phyloP scores from a whole-genome alignment of 1,140 invertebrate species.

The Propsilocerus akamusi region DNA sequence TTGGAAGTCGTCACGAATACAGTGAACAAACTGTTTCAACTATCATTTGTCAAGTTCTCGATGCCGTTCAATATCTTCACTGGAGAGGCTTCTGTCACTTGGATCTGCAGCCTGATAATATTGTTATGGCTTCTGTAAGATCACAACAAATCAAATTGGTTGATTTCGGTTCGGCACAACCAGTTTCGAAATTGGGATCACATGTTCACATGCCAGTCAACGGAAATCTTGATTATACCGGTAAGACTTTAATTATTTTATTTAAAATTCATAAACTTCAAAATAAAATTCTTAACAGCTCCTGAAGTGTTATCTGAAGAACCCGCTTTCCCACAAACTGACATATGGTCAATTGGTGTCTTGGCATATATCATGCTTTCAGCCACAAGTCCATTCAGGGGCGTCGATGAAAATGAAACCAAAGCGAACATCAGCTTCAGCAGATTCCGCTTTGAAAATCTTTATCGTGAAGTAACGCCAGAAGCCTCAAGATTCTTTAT shows the following conservation, averaged over 20 bases:
- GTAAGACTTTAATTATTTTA: conserved; percentile 23
- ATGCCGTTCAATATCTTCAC: conserved; percentile 81
- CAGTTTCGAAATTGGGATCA: conserved; percentile 59
- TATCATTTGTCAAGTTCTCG: conserved; percentile 65
- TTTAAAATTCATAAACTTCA: conserved; percentile 2
- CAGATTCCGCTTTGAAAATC: conserved; percentile 81
- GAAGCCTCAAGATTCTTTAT: conserved; percentile 90
- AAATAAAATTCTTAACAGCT: conserved; percentile 32
- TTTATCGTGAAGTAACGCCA: conserved; percentile 86
- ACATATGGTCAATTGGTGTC: conserved; percentile 92
- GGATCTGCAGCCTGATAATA: conserved; percentile 88
- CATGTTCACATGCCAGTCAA: conserved; percentile 32
- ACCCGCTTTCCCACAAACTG: conserved; percentile 69
- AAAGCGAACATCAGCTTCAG: conserved; percentile 83
- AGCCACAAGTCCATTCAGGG: conserved; percentile 82
- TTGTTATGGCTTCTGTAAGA: conserved; percentile 81
- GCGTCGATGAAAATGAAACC: conserved; percentile 64
- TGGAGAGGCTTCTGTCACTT: conserved; percentile 83
- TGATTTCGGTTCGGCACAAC: conserved; percentile 73
- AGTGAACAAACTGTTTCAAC: conserved; percentile 76
- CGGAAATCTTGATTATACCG: conserved; percentile 51
- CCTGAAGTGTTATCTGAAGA: conserved; percentile 85
- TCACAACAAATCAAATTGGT: conserved; percentile 78
- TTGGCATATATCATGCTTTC: conserved; percentile 87
- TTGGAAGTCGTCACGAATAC: conserved; percentile 73